Percentiles rank a stretch among this genome's conserved stretches.
Evolutionary conservation across 2,888 invertebrate species (phyloP).

Genomic region (Steinernema scapterisci): DNA sequence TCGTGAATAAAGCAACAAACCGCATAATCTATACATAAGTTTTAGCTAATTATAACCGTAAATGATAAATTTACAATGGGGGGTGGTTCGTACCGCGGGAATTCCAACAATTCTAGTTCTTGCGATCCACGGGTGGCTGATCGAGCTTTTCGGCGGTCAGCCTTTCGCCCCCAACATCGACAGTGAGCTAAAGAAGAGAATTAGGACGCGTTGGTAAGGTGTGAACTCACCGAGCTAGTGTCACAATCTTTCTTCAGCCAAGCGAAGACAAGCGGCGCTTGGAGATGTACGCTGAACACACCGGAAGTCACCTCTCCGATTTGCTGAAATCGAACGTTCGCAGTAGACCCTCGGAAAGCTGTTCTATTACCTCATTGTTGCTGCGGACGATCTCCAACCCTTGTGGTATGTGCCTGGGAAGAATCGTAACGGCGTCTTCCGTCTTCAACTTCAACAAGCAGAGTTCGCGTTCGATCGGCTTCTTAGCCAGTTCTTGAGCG

Average conservation of each 20-base stretch:
- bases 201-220: too few species aligned
- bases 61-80: conserved; percentile 26
- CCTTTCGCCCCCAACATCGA: conserved; percentile 49
- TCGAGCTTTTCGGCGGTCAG: background rate
- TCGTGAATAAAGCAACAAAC: too few species aligned
- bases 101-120: background rate
- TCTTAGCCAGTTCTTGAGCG: conserved; percentile 68
- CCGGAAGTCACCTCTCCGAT: conserved; percentile 71
- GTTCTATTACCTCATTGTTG: conserved; percentile 35
- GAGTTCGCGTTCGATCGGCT: conserved; percentile 56
- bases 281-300: conserved; percentile 68
- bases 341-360: background rate
- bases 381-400: conserved; percentile 41
- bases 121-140: conserved; percentile 9
- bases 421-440: conserved; percentile 33
- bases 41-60: background rate
- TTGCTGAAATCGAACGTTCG: conserved; percentile 59
- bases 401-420: conserved; percentile 44
- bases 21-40: too few species aligned
- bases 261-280: conserved; percentile 69
- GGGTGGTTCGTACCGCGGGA: background rate
- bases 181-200: conserved; percentile 48
- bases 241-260: conserved; percentile 67
- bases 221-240: conserved; percentile 3
- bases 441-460: conserved; percentile 37